Evolutionary conservation across 2,797 vertebrate genomes (phyloP).

Genomic region (Macrochelys suwanniensis): DNA sequence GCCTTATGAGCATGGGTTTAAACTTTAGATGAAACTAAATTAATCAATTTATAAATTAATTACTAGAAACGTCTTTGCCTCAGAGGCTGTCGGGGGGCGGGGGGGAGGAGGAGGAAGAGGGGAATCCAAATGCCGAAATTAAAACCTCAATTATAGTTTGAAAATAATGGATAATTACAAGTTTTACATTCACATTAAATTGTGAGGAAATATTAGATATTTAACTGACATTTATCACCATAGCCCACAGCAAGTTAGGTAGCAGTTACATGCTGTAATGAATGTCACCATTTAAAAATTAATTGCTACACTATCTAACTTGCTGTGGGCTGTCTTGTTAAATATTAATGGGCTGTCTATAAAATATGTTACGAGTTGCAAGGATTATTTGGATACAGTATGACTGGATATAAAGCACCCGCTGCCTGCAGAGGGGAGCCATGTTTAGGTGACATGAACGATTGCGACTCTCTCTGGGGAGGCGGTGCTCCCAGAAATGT

Average conservation of each 20-base stretch:
- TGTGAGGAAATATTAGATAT: constrained; percentile 72
- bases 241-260: constrained; percentile 75
- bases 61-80: constrained; percentile 56
- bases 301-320: constrained; percentile 78
- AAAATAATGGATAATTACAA: constrained; percentile 73
- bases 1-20: constrained; percentile 16
- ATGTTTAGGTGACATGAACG: neutral
- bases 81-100: constrained; percentile 31
- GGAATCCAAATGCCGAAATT: constrained; percentile 16
- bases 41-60: constrained; percentile 76
- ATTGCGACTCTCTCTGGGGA: rapidly evolving
- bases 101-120: too few relatives aligned
- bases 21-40: constrained; percentile 64
- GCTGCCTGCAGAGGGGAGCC: neutral
- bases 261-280: constrained; percentile 72
- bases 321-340: constrained; percentile 74
- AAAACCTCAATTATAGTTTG: constrained; percentile 71
- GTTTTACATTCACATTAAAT: constrained; percentile 60
- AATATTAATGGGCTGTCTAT: constrained; percentile 66
- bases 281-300: constrained; percentile 77
- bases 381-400: constrained; percentile 69
- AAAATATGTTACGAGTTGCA: constrained; percentile 63
- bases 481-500: rapidly evolving
- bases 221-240: constrained; percentile 80
- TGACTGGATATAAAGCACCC: neutral